A percentile compares a stretch with the other conserved stretches of the same genome.
Evolutionary conservation across 2,888 invertebrate species (phyloP).

Genomic region (Petrolisthes cinctipes): DNA sequence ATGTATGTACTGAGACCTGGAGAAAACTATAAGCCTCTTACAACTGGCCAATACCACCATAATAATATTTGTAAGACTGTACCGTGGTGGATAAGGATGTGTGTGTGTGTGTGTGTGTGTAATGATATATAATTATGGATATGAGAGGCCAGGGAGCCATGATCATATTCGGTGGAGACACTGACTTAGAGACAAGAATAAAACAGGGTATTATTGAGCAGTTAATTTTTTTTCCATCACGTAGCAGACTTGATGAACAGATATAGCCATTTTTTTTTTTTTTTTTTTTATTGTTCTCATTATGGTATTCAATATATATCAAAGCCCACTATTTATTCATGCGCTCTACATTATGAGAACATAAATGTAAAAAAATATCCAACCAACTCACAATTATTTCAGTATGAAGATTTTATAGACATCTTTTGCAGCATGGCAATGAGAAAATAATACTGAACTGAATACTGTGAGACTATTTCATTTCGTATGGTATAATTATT

Average conservation of each 20-base stretch:
- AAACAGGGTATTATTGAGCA: slow-evolving; percentile 52
- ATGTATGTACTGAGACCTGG: no score
- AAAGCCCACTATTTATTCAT: slow-evolving; percentile 62
- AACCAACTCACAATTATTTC: not conserved
- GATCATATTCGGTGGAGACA: slow-evolving; percentile 25
- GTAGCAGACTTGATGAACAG: slow-evolving; percentile 57
- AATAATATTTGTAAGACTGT: no score
- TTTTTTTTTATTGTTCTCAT: slow-evolving; percentile 16
- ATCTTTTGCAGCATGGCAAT: no score
- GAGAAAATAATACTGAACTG: no score
- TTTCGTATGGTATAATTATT: no score
- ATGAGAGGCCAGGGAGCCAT: slow-evolving; percentile 19
- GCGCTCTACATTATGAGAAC: slow-evolving; percentile 51
- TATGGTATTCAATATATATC: slow-evolving; percentile 57
- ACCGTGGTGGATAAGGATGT: no score
- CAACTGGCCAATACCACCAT: no score
- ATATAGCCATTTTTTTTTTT: slow-evolving; percentile 46
- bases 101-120: not conserved
- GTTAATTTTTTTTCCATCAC: slow-evolving; percentile 50
- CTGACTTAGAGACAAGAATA: slow-evolving; percentile 25
- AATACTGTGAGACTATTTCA: no score
- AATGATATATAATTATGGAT: not conserved
- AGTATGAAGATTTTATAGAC: no score
- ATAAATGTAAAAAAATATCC: slow-evolving; percentile 1
- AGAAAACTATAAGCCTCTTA: no score